These are phyloP conservation scores for Seladonia tumulorum DNA, from an alignment of 2,888 invertebrate species.

Conservation along the genomic window DNA sequence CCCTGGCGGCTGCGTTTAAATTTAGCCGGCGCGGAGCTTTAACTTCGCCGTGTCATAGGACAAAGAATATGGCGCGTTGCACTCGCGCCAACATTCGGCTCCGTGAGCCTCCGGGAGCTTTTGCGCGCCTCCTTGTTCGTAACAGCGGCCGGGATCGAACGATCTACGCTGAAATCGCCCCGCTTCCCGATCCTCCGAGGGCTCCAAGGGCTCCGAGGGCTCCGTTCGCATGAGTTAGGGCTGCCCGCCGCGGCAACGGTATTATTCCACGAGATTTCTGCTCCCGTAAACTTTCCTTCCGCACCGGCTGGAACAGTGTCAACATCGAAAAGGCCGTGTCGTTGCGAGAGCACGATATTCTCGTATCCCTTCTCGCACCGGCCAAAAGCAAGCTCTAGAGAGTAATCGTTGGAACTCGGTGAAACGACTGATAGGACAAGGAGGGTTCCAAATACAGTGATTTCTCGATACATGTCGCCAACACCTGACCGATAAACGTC, in stretches of 20 bases:
- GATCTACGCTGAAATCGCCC: background rate
- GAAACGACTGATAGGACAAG: background rate
- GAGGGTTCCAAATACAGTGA: too few species aligned
- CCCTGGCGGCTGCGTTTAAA: constrained; percentile 77
- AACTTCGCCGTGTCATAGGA: constrained; percentile 79
- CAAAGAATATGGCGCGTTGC: constrained; percentile 78
- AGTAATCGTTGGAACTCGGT: background rate
- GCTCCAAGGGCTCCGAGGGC: background rate
- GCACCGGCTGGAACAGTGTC: background rate
- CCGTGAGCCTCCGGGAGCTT: background rate
- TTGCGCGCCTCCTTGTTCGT: constrained; percentile 25
- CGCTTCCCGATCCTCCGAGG: background rate
- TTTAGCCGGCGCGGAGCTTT: constrained; percentile 78
- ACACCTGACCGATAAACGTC: too few species aligned
- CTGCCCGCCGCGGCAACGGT: background rate
- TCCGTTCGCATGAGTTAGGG: background rate
- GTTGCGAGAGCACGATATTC: background rate
- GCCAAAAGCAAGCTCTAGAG: background rate
- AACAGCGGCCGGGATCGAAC: background rate
- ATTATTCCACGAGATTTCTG: background rate
- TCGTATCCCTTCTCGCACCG: background rate
- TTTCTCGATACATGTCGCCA: too few species aligned
- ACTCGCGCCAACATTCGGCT: constrained; percentile 71
- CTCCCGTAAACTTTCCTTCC: background rate
- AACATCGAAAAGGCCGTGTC: background rate